Evolutionary conservation across 1,140 invertebrate species (phyloP).

Genomic region (Thalassaphorura encarpata): DNA sequence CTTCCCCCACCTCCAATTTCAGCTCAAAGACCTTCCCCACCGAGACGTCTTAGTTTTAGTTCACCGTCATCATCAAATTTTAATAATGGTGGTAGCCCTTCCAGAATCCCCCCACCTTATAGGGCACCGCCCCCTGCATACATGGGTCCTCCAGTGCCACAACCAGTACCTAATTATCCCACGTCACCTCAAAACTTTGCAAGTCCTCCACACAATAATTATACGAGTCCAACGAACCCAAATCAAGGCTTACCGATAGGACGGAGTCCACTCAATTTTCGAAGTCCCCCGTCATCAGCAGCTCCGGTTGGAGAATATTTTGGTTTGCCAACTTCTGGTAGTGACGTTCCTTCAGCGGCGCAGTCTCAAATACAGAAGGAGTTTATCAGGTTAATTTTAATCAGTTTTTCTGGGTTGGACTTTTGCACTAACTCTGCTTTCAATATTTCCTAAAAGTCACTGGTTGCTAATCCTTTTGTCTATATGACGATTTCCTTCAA

Average conservation of each 20-base stretch:
- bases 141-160: not conserved
- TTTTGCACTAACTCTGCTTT: no score
- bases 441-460: no score
- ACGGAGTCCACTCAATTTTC: not conserved
- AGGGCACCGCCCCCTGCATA: slow-evolving; percentile 11
- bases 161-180: not conserved
- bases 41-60: slow-evolving; percentile 8
- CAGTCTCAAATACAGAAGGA: not conserved
- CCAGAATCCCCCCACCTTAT: slow-evolving; percentile 22
- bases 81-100: slow-evolving; percentile 6
- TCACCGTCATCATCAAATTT: not conserved
- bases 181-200: not conserved
- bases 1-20: slow-evolving; percentile 11
- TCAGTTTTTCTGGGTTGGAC: no score
- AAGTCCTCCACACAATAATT: not conserved
- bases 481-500: no score
- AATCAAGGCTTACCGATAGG: not conserved
- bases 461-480: no score
- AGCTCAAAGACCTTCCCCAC: not conserved
- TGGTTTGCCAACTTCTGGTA: no score
- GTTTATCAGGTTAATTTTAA: not conserved
- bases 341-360: not conserved
- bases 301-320: no score
- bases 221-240: no score
- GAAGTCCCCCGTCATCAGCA: not conserved